These are phyloP conservation scores for Cryptus armator DNA, from an alignment of 2,888 invertebrate genomes.

Conservation along the genomic window DNA sequence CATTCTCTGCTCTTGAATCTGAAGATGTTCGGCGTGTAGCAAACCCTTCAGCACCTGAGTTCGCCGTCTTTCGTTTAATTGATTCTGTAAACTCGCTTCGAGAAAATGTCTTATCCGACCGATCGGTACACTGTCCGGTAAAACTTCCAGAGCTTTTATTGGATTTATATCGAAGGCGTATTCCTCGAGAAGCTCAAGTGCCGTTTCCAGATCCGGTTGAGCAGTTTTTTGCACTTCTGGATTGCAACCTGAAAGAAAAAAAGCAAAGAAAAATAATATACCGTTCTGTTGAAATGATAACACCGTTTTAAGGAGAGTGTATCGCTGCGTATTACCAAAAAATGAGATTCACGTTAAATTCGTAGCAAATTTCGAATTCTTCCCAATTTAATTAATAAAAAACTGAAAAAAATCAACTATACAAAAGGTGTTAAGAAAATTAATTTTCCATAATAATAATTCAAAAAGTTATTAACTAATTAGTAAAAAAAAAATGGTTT, in stretches of 20 bases:
- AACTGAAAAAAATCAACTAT: no score
- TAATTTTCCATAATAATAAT: no score
- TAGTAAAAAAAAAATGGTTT: no score
- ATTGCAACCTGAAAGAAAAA: slow-evolving; percentile 74
- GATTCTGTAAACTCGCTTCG: slow-evolving; percentile 91
- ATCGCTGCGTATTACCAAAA: no score
- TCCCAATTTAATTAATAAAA: no score
- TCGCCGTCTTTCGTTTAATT: slow-evolving; percentile 90
- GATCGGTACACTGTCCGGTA: slow-evolving; percentile 93
- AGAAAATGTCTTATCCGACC: slow-evolving; percentile 92
- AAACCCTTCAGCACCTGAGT: slow-evolving; percentile 94
- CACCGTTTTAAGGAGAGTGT: no score
- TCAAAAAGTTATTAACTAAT: no score
- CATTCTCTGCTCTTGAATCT: slow-evolving; percentile 93
- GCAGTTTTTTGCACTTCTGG: slow-evolving; percentile 86
- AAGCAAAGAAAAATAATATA: slow-evolving; percentile 33
- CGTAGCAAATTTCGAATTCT: no score
- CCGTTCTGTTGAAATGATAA: no score
- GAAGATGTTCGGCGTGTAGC: slow-evolving; percentile 93
- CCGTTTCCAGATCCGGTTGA: slow-evolving; percentile 92
- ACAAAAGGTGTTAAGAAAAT: no score
- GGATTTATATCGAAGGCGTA: slow-evolving; percentile 95
- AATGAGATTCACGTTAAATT: no score
- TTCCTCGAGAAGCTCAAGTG: slow-evolving; percentile 92
- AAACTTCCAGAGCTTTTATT: slow-evolving; percentile 90